Conservation (phyloP, 2,797 vertebrate genomes). For the Myotis daubentonii region DNA sequence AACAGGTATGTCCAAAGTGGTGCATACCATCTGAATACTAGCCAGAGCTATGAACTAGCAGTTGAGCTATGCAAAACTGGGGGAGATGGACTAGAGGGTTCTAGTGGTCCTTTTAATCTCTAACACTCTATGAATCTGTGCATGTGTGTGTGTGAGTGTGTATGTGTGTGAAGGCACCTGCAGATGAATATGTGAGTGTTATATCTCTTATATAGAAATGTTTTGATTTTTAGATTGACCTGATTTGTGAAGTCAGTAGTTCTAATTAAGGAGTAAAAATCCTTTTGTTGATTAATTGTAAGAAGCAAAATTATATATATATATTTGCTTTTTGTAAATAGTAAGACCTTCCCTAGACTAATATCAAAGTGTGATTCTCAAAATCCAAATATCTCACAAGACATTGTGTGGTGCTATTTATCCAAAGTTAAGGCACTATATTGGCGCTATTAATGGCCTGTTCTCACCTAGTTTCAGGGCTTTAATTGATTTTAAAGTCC, state of each 20-base stretch:
- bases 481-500: background rate
- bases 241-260: background rate
- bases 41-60: background rate
- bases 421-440: background rate
- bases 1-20: background rate
- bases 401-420: background rate
- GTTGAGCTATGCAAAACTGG: background rate
- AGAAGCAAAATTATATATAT: background rate
- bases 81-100: background rate
- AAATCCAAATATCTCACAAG: background rate
- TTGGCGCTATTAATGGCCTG: background rate
- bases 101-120: background rate
- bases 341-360: background rate
- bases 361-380: background rate
- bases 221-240: background rate
- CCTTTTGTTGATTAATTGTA: background rate
- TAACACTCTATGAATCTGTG: background rate
- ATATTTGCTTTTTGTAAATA: background rate
- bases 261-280: background rate
- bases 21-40: background rate
- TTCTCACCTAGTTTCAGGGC: background rate
- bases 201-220: background rate
- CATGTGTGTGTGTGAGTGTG: background rate
- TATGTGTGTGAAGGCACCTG: background rate
- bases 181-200: background rate